Base-by-base conservation (phyloP, 2,113 vertebrate genomes). In the Mustelus asterias region DNA sequence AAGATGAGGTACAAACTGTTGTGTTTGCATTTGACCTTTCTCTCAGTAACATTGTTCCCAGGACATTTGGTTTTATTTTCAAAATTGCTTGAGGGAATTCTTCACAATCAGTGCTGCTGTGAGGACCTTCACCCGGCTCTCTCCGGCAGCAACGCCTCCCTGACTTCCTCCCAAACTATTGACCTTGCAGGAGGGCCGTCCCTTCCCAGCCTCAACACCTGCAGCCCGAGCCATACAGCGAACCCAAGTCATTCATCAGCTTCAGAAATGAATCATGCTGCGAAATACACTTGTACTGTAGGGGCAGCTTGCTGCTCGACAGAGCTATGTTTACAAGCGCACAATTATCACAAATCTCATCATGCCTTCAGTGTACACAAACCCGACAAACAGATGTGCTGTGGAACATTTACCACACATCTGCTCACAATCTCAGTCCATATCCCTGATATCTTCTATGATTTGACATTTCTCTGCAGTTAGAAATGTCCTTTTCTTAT, bases 1-100 rank as follows among this genome's bases (percentile, higher is more conserved):
- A 70, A 94, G 65, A 41, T 37, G 37, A 69, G 20, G 65, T 94
- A 70, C 65, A 37, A 44, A 67, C 18, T 70, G 69, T 95, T 95
- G 94, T 95, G 41, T 72, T 95, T 76, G 41, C 14, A 44, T 76
- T 95, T 95, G 69, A 95, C 67, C 94, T 95, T 65, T 65, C 60
- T 65, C 33, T 65, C 6, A 6, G 89, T 44, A 67, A 95, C 94
- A 70, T 76, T 76, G 69, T 95, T 95, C 94, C 94, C 69, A 48
- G 67, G 67, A 95, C 94, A 95, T 95, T 95, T 95, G 94, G 69
- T 95, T 95, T 95, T 95, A 48, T 72, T 72, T 95, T 95, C 26
- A 44, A 70, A 95, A 70, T 54, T 95, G 67, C 94, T 95, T 33
- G 22, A 54, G 69, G 94, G 94, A 29, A 95, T 95, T 72, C 67